Evolutionary conservation across 2,888 invertebrate genomes (phyloP).

Genomic region (Tortrix viridana): DNA sequence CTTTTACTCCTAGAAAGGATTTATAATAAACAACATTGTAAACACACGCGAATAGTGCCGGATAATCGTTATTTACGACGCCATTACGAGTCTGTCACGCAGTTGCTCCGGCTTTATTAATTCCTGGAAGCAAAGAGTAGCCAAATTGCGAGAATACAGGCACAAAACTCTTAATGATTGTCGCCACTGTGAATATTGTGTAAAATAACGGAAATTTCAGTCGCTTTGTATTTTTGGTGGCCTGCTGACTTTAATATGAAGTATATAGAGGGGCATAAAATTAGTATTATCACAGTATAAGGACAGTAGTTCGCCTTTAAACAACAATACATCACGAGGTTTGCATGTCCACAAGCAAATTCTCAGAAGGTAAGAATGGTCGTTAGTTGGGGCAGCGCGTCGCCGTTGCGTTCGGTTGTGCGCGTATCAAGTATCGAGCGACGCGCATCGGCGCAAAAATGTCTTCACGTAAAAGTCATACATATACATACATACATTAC

Average conservation of each 20-base stretch:
- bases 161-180: constrained; percentile 42
- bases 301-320: too few species aligned
- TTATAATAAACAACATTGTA: constrained; percentile 3
- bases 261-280: neutral
- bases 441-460: too few species aligned
- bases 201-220: constrained; percentile 4
- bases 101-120: constrained; percentile 55
- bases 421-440: too few species aligned
- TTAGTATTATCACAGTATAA: too few species aligned
- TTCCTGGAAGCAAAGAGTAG: constrained; percentile 49
- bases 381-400: too few species aligned
- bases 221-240: neutral
- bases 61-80: constrained; percentile 60
- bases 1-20: neutral
- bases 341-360: too few species aligned
- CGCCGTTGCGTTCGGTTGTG: too few species aligned
- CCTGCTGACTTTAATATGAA: neutral
- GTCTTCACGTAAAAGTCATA: too few species aligned
- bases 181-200: constrained; percentile 25
- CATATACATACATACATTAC: too few species aligned
- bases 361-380: too few species aligned
- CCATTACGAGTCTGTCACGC: constrained; percentile 49
- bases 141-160: constrained; percentile 43
- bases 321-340: too few species aligned
- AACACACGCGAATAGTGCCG: constrained; percentile 28